Percentiles rank a stretch among this genome's conserved stretches.
Evolutionary conservation across 2,113 vertebrate species (phyloP).

Genomic region (Lynx canadensis): DNA sequence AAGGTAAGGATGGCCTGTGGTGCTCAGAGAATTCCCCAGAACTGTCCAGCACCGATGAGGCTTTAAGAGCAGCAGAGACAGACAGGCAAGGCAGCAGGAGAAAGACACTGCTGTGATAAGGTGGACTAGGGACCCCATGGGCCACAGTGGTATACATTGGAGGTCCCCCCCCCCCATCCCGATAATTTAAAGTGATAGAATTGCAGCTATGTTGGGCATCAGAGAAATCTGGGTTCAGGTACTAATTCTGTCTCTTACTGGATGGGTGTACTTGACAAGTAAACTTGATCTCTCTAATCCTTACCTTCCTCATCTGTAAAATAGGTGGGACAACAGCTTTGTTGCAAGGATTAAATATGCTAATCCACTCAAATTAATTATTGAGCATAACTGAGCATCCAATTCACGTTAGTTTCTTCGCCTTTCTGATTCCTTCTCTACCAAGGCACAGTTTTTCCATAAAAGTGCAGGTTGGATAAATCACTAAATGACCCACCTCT

Average conservation of each 20-base stretch:
- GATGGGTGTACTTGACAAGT: neutral
- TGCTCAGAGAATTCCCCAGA: neutral
- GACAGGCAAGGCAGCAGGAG: neutral
- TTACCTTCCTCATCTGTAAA: constrained; percentile 37
- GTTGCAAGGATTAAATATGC: constrained; percentile 32
- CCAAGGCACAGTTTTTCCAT: neutral
- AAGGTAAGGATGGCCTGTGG: neutral
- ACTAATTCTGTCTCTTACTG: neutral
- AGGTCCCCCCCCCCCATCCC: neutral
- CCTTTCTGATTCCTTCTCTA: constrained; percentile 19
- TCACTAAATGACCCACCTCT: neutral
- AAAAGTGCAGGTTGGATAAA: neutral
- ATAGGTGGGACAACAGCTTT: constrained; percentile 2
- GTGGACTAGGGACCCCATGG: fast-evolving
- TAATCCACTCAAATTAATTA: neutral
- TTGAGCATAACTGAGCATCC: neutral
- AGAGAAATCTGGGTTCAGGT: neutral
- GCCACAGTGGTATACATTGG: neutral
- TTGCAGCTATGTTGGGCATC: neutral
- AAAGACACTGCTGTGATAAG: neutral
- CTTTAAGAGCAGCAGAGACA: neutral
- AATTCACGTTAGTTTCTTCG: neutral
- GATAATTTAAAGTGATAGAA: neutral
- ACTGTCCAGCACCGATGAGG: neutral
- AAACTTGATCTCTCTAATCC: neutral